Percentiles rank a stretch among this genome's conserved stretches.
These are phyloP conservation scores for Neomorphus geoffroyi DNA, from an alignment of 2,797 vertebrate genomes.

Conservation along the genomic window DNA sequence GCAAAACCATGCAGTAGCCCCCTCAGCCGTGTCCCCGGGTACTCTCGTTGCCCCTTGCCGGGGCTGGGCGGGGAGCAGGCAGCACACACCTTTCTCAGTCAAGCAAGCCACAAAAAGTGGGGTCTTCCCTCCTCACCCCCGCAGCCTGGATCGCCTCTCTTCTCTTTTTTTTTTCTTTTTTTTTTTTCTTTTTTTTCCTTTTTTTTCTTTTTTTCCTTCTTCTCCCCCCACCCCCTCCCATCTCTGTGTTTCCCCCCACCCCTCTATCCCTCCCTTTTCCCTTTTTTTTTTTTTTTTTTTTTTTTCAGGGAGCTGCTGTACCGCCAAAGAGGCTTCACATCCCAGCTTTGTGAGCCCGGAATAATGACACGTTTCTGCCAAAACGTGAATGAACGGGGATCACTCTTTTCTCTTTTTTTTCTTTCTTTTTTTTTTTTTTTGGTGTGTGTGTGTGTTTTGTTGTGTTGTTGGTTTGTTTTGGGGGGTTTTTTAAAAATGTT, in stretches of 20 bases:
- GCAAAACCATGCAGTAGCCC: not conserved
- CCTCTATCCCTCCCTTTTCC: too few relatives aligned
- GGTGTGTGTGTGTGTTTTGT: not conserved
- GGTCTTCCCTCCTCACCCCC: not conserved
- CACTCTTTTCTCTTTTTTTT: not conserved
- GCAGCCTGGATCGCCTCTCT: not conserved
- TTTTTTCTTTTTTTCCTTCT: not conserved
- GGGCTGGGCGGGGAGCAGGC: not conserved
- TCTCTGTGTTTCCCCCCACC: too few relatives aligned
- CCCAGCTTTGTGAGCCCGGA: conserved; percentile 8
- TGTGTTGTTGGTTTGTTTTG: not conserved
- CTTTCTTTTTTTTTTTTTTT: not conserved
- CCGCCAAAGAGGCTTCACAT: not conserved
- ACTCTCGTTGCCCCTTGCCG: too few relatives aligned
- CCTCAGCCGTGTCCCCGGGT: too few relatives aligned
- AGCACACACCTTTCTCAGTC: not conserved
- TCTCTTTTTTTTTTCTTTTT: too few relatives aligned
- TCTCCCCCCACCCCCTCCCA: too few relatives aligned
- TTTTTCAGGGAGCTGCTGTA: not conserved
- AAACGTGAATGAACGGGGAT: not conserved
- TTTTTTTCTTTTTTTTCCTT: not conserved
- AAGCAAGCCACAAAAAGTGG: not conserved
- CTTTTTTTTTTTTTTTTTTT: too few relatives aligned
- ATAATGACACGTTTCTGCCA: conserved; percentile 55
- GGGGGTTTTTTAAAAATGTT: conserved; percentile 19